Base-by-base conservation (phyloP, 2,888 invertebrate species). In the Sinhomidia bicolor region DNA sequence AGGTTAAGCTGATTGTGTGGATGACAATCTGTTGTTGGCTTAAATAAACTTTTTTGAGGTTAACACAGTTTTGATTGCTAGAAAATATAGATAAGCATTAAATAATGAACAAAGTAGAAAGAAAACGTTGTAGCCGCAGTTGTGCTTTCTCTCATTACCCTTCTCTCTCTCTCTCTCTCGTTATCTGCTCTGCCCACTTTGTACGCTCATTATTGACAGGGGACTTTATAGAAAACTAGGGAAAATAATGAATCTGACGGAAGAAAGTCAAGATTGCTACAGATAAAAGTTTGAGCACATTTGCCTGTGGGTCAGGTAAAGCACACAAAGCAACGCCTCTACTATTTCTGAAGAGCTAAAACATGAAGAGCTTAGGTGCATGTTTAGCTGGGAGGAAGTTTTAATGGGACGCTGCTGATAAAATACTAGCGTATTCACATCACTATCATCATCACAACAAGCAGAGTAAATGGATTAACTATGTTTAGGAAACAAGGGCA, bases 91-190 rank as follows among this genome's bases (percentile, higher is more conserved):
- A n/a, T n/a, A n/a, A n/a, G n/a, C n/a, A n/a, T n/a, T n/a, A n/a
- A n/a, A n/a, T n/a, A n/a, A n/a, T n/a, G n/a, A n/a, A n/a, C n/a
- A n/a, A n/a, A n/a, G n/a, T n/a, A n/a, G n/a, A n/a, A n/a, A n/a
- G n/a, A n/a, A n/a, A n/a, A n/a, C n/a, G n/a, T n/a, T n/a, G n/a
- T n/a, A n/a, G n/a, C n/a, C n/a, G n/a, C n/a, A n/a, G n/a, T n/a
- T n/a, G 12, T 65, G 65, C 36, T 65, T 65, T 65, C 65, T n/a
- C 65, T 65, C 32, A 32, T 65, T 65, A 65, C 14, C 23, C 20
- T 32, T 12, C 32, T 32, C 29, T 29, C 3, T 26, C 4, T 20
- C 26, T 57, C 32, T 17, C 12, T 65, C 1, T 32, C 32, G 14
- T 65, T 17, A 32, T 32, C 65, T n/a, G 3, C 6, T 9, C 2